These are phyloP conservation scores for Tanypteryx hageni DNA, from an alignment of 2,888 invertebrate genomes.

Conservation along the genomic window DNA sequence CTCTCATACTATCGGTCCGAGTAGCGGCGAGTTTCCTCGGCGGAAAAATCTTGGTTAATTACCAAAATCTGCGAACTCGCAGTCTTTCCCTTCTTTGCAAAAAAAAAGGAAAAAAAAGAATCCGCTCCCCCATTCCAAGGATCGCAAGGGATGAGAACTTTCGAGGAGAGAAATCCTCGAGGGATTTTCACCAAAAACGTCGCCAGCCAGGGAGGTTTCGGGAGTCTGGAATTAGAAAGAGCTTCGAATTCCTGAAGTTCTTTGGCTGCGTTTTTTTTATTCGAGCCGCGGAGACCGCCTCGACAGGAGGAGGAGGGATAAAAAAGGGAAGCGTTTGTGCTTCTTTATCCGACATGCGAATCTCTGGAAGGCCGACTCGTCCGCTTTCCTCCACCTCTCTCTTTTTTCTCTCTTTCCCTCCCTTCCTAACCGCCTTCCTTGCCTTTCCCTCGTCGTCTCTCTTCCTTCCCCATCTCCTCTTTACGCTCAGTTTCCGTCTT, in stretches of 20 bases:
- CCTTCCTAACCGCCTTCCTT: neutral
- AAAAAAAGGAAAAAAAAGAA: neutral
- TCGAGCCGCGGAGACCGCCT: neutral
- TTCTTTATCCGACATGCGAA: slow-evolving; percentile 14
- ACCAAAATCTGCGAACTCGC: neutral
- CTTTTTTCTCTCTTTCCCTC: neutral
- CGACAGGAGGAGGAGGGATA: neutral
- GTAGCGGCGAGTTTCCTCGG: neutral
- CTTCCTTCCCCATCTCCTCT: too few species aligned
- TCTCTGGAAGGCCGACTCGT: neutral
- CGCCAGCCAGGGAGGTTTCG: neutral
- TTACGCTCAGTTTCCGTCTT: too few species aligned
- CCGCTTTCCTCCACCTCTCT: neutral
- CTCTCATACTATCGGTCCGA: too few species aligned
- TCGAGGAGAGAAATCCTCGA: neutral
- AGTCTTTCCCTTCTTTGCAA: neutral
- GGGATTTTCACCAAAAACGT: neutral
- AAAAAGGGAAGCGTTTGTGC: slow-evolving; percentile 12
- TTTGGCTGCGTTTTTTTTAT: slow-evolving; percentile 3
- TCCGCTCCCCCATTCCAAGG: too few species aligned
- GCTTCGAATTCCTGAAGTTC: slow-evolving; percentile 2
- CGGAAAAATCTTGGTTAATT: neutral
- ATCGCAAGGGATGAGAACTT: too few species aligned
- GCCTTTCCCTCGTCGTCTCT: neutral
- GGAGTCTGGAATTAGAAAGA: slow-evolving; percentile 8